Conservation (phyloP, 2,113 vertebrate species). For the Chionomys nivalis region DNA sequence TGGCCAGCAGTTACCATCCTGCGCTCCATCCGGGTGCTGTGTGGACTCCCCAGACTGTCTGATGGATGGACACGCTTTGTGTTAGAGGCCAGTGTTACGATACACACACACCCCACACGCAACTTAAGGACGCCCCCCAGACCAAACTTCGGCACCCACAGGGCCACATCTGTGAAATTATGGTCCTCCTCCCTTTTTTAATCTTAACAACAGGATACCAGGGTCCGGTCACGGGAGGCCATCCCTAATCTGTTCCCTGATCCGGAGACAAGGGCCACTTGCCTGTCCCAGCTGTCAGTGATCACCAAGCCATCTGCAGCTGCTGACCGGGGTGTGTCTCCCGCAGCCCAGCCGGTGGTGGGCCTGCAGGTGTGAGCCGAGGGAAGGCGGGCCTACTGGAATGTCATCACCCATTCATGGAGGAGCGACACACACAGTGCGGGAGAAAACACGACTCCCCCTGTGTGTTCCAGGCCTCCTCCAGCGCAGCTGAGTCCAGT, state of each 20-base stretch:
- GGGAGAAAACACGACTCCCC: background rate
- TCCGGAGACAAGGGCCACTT: background rate
- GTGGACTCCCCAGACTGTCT: background rate
- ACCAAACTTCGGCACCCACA: background rate
- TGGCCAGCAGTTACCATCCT: background rate
- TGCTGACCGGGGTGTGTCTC: background rate
- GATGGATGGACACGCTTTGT: background rate
- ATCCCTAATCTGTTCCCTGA: background rate
- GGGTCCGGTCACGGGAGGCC: background rate
- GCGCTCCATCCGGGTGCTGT: background rate
- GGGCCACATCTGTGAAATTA: background rate
- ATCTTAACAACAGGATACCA: background rate
- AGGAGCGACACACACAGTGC: conserved; percentile 1
- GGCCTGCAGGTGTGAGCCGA: background rate
- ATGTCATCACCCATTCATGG: conserved; percentile 71
- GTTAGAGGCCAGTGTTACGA: background rate
- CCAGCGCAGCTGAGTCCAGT: background rate
- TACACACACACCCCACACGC: background rate
- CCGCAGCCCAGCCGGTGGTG: background rate
- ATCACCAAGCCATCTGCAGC: background rate
- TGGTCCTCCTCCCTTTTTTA: fast-evolving
- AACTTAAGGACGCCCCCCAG: background rate
- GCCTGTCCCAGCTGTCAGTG: background rate
- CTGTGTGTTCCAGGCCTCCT: fast-evolving
- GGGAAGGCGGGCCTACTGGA: background rate